These are phyloP conservation scores for Dermochelys coriacea DNA, from an alignment of 2,797 vertebrate species.

Conservation along the genomic window DNA sequence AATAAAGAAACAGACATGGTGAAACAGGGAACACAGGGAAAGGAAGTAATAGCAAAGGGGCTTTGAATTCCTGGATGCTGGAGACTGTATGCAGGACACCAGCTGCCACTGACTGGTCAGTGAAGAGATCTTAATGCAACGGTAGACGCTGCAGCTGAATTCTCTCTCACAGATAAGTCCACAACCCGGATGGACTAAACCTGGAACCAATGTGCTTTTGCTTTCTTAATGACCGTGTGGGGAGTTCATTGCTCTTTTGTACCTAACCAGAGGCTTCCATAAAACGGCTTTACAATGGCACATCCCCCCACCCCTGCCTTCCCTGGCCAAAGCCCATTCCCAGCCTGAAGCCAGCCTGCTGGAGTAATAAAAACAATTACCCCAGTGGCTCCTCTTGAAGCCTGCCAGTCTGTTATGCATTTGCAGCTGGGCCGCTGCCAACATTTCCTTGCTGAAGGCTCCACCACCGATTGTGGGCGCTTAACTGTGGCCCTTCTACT, in stretches of 20 bases:
- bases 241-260: not conserved
- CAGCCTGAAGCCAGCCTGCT: not conserved
- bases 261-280: not conserved
- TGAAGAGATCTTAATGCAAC: not conserved
- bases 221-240: not conserved
- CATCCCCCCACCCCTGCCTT: too few relatives aligned
- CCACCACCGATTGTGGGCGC: not conserved
- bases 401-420: not conserved
- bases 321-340: not conserved
- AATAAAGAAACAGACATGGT: not conserved
- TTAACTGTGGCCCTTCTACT: not conserved
- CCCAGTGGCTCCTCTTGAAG: not conserved
- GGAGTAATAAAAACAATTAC: not conserved
- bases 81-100: not conserved
- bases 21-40: not conserved
- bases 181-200: not conserved
- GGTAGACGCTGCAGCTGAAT: too few relatives aligned
- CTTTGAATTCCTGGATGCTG: not conserved
- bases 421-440: not conserved
- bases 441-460: not conserved
- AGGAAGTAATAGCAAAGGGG: not conserved
- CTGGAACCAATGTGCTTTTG: not conserved
- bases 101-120: too few relatives aligned
- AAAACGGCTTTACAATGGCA: not conserved
- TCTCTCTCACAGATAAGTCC: not conserved